Conservation (phyloP, 1,140 invertebrate species). For the Hylyphantes graminicola region DNA sequence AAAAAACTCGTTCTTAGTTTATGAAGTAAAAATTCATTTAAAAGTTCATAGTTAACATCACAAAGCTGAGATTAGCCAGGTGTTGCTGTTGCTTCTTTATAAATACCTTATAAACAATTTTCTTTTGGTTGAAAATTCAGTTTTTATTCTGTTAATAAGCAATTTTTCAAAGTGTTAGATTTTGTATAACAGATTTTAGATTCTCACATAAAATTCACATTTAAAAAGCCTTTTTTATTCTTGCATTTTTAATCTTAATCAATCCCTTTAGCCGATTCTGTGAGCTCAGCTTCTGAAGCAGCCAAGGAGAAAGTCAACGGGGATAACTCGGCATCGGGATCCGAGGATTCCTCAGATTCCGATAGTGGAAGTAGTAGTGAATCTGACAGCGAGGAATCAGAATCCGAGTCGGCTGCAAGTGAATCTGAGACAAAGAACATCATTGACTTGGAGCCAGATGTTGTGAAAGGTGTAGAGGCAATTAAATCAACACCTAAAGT, state of each 20-base stretch:
- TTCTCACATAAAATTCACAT: no score
- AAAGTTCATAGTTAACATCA: no score
- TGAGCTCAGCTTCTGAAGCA: conserved; percentile 49
- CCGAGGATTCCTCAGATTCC: conserved; percentile 15
- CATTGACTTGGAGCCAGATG: conserved; percentile 27
- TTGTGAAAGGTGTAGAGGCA: conserved; percentile 1
- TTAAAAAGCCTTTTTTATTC: no score
- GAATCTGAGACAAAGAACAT: conserved; percentile 42
- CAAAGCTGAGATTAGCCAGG: no score
- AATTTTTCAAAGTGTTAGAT: no score
- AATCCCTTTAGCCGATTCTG: conserved; percentile 31
- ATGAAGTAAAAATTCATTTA: no score
- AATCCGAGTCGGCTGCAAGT: conserved; percentile 59
- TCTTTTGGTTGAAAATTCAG: no score
- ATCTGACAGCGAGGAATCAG: conserved; percentile 43
- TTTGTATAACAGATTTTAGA: no score
- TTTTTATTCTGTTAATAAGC: no score
- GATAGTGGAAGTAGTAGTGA: conserved; percentile 40
- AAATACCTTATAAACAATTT: neutral
- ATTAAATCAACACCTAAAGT: conserved; percentile 5
- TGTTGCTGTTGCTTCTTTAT: no score
- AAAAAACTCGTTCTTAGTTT: no score
- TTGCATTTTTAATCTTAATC: neutral
- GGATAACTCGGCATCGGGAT: conserved; percentile 34
- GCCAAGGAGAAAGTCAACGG: conserved; percentile 33